A percentile compares a stretch with the other conserved stretches of the same genome.
Conservation (phyloP, 2,888 invertebrate species). For the Podotricha telesiphe region DNA sequence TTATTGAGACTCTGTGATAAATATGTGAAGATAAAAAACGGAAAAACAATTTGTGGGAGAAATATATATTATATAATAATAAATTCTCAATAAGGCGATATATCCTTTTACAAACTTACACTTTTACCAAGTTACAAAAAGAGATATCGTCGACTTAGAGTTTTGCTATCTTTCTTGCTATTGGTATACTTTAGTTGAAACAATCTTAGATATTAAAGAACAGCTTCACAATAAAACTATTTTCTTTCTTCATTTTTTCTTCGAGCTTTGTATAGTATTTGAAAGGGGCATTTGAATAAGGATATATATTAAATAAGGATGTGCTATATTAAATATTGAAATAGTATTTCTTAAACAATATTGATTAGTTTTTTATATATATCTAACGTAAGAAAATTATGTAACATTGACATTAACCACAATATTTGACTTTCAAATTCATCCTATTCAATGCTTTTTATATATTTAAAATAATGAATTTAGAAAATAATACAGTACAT, state of each 20-base stretch:
- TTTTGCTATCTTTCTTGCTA: slow-evolving; percentile 2
- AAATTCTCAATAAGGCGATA: neutral
- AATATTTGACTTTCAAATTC: no score
- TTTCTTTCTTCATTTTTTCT: neutral
- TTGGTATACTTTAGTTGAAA: neutral
- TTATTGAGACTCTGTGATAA: neutral
- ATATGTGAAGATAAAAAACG: neutral
- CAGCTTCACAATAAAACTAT: neutral
- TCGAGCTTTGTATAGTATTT: no score
- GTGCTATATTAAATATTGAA: no score
- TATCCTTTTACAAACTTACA: slow-evolving; percentile 11
- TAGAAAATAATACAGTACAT: no score
- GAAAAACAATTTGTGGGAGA: neutral
- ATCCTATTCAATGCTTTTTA: no score
- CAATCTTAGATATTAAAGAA: neutral
- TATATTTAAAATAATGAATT: no score
- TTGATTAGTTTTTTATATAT: no score
- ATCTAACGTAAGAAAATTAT: no score
- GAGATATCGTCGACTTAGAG: neutral
- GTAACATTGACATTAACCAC: no score
- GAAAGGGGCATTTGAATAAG: no score
- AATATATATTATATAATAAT: neutral
- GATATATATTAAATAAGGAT: no score
- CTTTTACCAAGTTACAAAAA: slow-evolving; percentile 3
- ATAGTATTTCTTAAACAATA: no score